Evolutionary conservation across 2,113 vertebrate species (phyloP).

Genomic region (Hypanus sabinus): DNA sequence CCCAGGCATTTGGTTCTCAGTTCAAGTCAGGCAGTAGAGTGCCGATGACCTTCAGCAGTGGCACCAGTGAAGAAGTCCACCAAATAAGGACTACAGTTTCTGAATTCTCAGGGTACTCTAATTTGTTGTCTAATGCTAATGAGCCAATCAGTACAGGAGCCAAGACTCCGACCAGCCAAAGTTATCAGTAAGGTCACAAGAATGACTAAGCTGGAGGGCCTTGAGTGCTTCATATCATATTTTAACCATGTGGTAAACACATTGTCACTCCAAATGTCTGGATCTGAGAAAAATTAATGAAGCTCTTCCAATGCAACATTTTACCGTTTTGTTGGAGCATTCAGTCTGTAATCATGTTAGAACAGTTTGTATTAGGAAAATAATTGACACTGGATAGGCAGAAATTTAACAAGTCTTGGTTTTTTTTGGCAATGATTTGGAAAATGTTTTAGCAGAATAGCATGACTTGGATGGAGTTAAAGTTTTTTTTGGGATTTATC

Average conservation of each 20-base stretch:
- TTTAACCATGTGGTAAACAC: constrained; percentile 80
- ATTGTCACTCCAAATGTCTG: constrained; percentile 98
- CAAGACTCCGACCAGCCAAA: constrained; percentile 98
- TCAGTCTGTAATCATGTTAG: constrained; percentile 76
- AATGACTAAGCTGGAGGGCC: constrained; percentile 64
- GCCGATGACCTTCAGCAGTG: constrained; percentile 82
- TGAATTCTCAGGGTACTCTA: constrained; percentile 99
- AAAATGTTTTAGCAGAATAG: constrained; percentile 34
- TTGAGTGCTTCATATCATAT: constrained; percentile 60
- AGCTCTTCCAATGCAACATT: constrained; percentile 94
- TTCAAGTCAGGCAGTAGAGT: constrained; percentile 94
- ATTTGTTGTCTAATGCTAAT: constrained; percentile 94
- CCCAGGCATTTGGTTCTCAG: constrained; percentile 97
- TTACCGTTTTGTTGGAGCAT: constrained; percentile 73
- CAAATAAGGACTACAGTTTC: constrained; percentile 93
- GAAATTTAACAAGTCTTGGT: constrained; percentile 33
- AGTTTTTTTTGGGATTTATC: constrained; percentile 33
- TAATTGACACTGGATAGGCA: constrained; percentile 42
- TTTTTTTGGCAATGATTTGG: constrained; percentile 17
- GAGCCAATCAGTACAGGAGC: constrained; percentile 97
- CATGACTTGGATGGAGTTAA: constrained; percentile 27
- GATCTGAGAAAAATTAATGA: constrained; percentile 88
- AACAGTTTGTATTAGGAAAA: constrained; percentile 76
- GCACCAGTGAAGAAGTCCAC: constrained; percentile 84
- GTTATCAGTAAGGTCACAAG: constrained; percentile 88